Evolutionary conservation across 2,888 invertebrate species (phyloP).

Genomic region (Cosmia trapezina): DNA sequence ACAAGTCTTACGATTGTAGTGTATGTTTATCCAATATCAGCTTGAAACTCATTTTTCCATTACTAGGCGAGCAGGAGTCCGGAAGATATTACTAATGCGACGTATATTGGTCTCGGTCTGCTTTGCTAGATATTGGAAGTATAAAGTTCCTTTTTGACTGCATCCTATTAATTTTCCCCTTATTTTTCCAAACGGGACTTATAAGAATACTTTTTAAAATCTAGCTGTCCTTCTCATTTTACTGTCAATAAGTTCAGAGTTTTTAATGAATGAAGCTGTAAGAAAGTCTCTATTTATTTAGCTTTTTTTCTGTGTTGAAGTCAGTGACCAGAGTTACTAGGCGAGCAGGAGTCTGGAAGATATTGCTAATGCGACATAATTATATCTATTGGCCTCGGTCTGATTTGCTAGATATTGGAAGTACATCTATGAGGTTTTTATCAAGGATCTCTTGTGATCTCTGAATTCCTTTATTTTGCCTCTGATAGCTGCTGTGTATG

Average conservation of each 20-base stretch:
- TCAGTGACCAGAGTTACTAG: slow-evolving; percentile 16
- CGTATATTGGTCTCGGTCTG: slow-evolving; percentile 38
- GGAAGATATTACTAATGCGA: slow-evolving; percentile 55
- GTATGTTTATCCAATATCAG: slow-evolving; percentile 37
- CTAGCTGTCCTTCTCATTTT: background rate
- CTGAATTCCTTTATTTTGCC: slow-evolving; percentile 1
- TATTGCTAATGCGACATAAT: slow-evolving; percentile 52
- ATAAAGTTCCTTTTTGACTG: slow-evolving; percentile 1
- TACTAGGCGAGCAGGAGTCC: slow-evolving; percentile 40
- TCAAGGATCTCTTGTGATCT: background rate
- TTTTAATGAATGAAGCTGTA: background rate
- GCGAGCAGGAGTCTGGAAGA: slow-evolving; percentile 40
- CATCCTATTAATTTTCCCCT: background rate
- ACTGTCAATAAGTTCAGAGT: background rate
- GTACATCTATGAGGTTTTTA: background rate
- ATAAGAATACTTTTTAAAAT: background rate
- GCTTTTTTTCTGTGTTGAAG: background rate
- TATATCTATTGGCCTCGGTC: slow-evolving; percentile 24
- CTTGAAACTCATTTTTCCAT: slow-evolving; percentile 47
- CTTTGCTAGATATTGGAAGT: slow-evolving; percentile 15
- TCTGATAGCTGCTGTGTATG: no score
- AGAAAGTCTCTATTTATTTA: background rate
- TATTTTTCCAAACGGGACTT: background rate
- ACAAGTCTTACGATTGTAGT: slow-evolving; percentile 28
- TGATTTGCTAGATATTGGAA: slow-evolving; percentile 18